These are phyloP conservation scores for Teleopsis dalmanni DNA, from an alignment of 1,140 invertebrate genomes.

Conservation along the genomic window DNA sequence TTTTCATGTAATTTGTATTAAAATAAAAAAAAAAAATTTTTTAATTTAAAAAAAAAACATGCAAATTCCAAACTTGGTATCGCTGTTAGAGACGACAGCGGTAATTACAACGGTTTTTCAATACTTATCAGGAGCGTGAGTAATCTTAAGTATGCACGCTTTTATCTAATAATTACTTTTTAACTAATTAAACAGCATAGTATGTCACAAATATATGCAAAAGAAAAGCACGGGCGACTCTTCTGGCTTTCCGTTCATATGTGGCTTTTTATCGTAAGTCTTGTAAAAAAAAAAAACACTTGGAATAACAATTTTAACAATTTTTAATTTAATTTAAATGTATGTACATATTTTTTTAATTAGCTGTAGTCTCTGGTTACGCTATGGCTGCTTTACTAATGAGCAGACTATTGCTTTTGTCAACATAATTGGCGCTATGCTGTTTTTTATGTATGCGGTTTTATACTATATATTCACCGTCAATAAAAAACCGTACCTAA, in stretches of 20 bases:
- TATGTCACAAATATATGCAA: slow-evolving; percentile 41
- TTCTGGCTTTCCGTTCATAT: slow-evolving; percentile 65
- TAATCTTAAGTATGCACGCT: too few species aligned
- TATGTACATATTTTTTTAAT: slow-evolving; percentile 14
- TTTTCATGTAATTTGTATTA: too few species aligned
- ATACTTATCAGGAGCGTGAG: slow-evolving; percentile 57
- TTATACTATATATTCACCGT: slow-evolving; percentile 54
- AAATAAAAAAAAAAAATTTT: too few species aligned
- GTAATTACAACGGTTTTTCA: slow-evolving; percentile 61
- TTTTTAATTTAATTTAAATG: slow-evolving; percentile 8
- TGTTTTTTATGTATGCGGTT: slow-evolving; percentile 55
- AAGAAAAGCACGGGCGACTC: slow-evolving; percentile 47
- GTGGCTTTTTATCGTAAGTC: slow-evolving; percentile 67
- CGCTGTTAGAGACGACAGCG: slow-evolving; percentile 48
- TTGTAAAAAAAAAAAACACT: too few species aligned
- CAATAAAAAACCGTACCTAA: slow-evolving; percentile 33
- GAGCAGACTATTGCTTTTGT: slow-evolving; percentile 58
- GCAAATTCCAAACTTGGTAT: slow-evolving; percentile 11
- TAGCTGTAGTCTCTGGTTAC: slow-evolving; percentile 54
- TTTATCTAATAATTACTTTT: too few species aligned
- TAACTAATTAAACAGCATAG: too few species aligned
- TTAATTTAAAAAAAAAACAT: slow-evolving; percentile 12
- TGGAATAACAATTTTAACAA: neutral
- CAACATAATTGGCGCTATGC: slow-evolving; percentile 55
- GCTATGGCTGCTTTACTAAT: slow-evolving; percentile 58